Conservation (phyloP, 2,113 vertebrate genomes). For the Stictonetta naevosa region DNA sequence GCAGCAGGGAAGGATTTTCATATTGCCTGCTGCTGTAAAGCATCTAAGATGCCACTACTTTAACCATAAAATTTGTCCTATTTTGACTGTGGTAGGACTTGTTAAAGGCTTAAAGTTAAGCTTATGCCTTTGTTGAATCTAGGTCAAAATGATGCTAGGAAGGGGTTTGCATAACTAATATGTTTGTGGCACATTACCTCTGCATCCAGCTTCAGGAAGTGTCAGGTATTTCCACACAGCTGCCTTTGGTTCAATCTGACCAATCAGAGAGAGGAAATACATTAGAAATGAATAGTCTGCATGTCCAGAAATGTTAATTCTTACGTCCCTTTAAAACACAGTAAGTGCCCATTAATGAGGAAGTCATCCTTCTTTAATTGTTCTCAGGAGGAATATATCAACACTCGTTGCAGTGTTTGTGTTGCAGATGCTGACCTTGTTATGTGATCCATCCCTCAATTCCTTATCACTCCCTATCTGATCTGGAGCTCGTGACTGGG, state of each 20-base stretch:
- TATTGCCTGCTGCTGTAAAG: not conserved
- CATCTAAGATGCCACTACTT: not conserved
- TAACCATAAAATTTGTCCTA: not conserved
- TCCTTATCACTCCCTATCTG: not conserved
- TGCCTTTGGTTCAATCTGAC: not conserved
- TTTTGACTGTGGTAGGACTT: not conserved
- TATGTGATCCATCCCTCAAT: not conserved
- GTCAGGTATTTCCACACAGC: not conserved
- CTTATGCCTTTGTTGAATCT: not conserved
- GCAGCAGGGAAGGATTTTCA: not conserved
- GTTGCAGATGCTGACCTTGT: not conserved
- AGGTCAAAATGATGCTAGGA: not conserved
- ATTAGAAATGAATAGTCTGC: slow-evolving; percentile 2
- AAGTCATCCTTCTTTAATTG: not conserved
- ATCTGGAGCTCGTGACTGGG: not conserved
- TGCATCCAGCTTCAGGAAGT: not conserved
- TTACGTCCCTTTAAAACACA: not conserved
- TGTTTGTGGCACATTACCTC: not conserved
- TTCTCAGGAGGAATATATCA: not conserved
- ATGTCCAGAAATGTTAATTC: slow-evolving; percentile 25
- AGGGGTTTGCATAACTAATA: not conserved
- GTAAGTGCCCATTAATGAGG: slow-evolving; percentile 52
- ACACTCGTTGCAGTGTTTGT: not conserved
- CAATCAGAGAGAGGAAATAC: not conserved
- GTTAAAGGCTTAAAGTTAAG: not conserved